Conservation (phyloP, 2,888 invertebrate species). For the Campoplex capitator region DNA sequence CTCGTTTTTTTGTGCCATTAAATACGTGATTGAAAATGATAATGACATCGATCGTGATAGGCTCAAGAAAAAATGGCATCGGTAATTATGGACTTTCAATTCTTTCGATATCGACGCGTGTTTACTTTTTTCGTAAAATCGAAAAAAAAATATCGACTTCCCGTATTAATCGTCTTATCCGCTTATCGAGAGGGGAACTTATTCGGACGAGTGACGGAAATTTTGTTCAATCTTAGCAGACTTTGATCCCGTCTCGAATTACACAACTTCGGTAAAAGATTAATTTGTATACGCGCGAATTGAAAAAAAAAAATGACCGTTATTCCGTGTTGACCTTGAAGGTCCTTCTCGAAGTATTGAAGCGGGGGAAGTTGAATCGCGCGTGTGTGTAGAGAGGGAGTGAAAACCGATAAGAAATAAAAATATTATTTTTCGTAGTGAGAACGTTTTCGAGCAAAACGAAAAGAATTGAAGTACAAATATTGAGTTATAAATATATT, state of each 20-base stretch:
- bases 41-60: too few species aligned
- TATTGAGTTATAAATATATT: neutral
- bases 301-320: neutral
- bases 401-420: neutral
- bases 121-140: neutral
- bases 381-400: too few species aligned
- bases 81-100: too few species aligned
- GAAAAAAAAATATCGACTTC: neutral
- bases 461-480: neutral
- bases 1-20: too few species aligned
- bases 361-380: neutral
- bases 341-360: neutral
- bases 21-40: too few species aligned
- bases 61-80: too few species aligned
- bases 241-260: slow-evolving; percentile 30
- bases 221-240: slow-evolving; percentile 17
- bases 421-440: neutral
- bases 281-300: neutral
- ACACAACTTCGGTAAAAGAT: neutral
- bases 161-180: neutral
- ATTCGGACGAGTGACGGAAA: neutral
- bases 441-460: neutral
- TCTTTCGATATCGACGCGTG: neutral
- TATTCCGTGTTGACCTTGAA: neutral
- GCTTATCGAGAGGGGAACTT: slow-evolving; percentile 9